Percentiles rank a stretch among this genome's conserved stretches.
Conservation (phyloP, 1,140 invertebrate species). For the Eriosoma lanigerum region DNA sequence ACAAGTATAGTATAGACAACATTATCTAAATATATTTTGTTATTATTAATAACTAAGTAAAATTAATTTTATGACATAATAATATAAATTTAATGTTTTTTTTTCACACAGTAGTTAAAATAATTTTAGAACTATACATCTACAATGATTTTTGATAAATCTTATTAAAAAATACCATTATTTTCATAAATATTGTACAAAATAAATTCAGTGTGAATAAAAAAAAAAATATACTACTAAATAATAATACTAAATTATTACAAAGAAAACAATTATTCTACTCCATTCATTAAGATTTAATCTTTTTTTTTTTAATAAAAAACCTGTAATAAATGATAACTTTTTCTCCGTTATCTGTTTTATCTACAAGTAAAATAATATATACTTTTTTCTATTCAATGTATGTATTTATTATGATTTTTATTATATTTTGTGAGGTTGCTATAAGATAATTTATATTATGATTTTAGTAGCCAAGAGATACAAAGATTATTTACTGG, state of each 20-base stretch:
- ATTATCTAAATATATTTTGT: background rate
- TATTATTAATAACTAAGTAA: background rate
- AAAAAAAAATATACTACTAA: too few species aligned
- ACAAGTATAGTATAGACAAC: too few species aligned
- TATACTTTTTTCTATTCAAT: background rate
- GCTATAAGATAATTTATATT: background rate
- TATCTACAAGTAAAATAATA: background rate
- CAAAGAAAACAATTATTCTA: background rate
- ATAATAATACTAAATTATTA: too few species aligned
- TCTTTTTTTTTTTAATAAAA: too few species aligned
- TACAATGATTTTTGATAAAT: too few species aligned
- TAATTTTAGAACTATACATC: too few species aligned
- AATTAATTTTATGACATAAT: background rate
- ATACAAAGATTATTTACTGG: conserved; percentile 4
- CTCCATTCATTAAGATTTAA: too few species aligned
- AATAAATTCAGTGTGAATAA: too few species aligned
- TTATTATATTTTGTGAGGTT: background rate
- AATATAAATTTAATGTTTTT: too few species aligned
- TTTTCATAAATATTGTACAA: too few species aligned
- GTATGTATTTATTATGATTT: background rate
- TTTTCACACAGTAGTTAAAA: too few species aligned
- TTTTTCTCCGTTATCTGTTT: background rate
- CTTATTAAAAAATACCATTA: too few species aligned
- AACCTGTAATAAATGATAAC: background rate
- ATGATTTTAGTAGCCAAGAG: background rate